Evolutionary conservation across 2,888 invertebrate species (phyloP), one percentile per base, ranked within the genome.

Genomic region (Epistrophella euchroma): DNA sequence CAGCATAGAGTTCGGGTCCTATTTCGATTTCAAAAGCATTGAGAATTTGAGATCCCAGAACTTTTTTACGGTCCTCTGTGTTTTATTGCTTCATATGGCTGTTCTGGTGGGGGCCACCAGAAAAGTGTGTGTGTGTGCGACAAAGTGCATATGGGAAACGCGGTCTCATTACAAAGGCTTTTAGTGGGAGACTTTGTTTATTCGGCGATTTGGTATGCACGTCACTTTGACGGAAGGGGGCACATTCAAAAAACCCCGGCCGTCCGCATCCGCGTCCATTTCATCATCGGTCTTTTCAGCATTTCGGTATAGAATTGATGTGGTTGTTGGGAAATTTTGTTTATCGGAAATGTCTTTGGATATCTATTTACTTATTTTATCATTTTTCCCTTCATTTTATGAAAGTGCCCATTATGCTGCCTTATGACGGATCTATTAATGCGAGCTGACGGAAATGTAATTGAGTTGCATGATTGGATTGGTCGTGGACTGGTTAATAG

Each of bases 371-470:
- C 19, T 55, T 66, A 28, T 52, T 74, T 55, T 62, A n/a, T n/a
- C n/a, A n/a, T 32, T 4, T 35, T 55, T 13, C 11, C 15, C 5
- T 37, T 40, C 15, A 60, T 37, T 60, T 84, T 75, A 56, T 80
- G 62, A 62, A 55, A 47, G 32, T 28, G 52, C 71, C 71, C 70
- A 28, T 56, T 75, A 75, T 80, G 58, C 60, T 80, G 66, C 75
- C 75, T 72, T 83, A 55, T 76, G 84, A 84, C 74, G 80, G 45
- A 72, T 75, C 84, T 80, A 80, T 84, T 84, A 80, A 71, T 66
- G 62, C 47, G 52, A 68, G 68, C 80, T 58, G 60, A 58, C 70
- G 79, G 79, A 84, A 66, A 75, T 71, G 64, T 80, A 75, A 84
- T 75, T 84, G 74, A 80, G 80, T 84, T 72, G 80, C 62, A 56